Evolutionary conservation across 2,113 vertebrate genomes (phyloP), one percentile per base, ranked within the genome.

Genomic region (Eretmochelys imbricata): DNA sequence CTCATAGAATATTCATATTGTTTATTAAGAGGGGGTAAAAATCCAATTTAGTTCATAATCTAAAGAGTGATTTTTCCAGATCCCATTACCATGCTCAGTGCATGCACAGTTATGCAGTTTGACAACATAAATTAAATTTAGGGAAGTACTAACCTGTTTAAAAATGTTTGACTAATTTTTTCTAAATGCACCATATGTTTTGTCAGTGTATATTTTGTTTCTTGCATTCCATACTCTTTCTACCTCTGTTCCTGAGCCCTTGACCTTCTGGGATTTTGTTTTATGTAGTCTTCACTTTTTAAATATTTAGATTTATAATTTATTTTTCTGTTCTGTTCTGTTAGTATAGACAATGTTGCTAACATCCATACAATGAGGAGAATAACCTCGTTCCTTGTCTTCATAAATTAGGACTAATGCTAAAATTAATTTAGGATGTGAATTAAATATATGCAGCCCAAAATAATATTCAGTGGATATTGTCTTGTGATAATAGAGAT

Each of bases 251-350:
- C 76, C 82, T 89, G 59, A 90, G 14, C 42, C 90, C 88, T 94
- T 94, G 11, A 3, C 87, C 89, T 91, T n/a, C 4, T 17, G 88
- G 16, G n/a, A 8, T 29, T 27, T 19, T 59, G 3, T 1, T 1
- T 59, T 83, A 29, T 78, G 75, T 48, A 78, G 9, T 92, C 57
- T 96, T 94, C 4, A 2, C 84, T 96, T n/a, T 54, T 93, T 95
- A 29, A 88, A 78, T 96, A 88, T 72, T 89, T 78, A 78, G 29
- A 86, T 83, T 94, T 4, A 2, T 83, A 69, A 84, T 27, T 72
- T 89, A 27, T 85, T 50, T 94, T 95, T 48, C 62, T 46, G 83
- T 75, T 94, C 35, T 93, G 1, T 81, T 90, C 16, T 69, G 0
- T 87, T 59, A 54, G 6, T 48, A 46, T 53, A 38, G 85, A 83